Conservation (phyloP, 2,797 vertebrate genomes). For the Ceryle rudis region DNA sequence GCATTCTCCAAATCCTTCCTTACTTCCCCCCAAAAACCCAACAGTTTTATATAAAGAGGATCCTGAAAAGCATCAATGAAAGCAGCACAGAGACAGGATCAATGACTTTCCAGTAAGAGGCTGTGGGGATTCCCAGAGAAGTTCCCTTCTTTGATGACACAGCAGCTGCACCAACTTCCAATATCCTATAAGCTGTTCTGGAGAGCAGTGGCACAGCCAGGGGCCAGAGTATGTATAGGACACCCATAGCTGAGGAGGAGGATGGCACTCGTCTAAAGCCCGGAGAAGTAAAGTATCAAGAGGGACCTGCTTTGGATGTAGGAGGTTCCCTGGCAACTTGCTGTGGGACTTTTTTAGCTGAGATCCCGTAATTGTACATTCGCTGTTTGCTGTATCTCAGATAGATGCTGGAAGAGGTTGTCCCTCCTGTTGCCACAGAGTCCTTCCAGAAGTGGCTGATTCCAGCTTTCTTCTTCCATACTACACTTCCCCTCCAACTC, state of each 20-base stretch:
- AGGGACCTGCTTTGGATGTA: neutral
- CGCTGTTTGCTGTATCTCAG: neutral
- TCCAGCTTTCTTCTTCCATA: neutral
- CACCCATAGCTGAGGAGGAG: neutral
- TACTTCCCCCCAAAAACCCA: fast-evolving
- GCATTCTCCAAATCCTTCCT: neutral
- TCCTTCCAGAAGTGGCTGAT: neutral
- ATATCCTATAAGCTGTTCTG: neutral
- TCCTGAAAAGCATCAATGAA: neutral
- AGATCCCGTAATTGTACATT: neutral
- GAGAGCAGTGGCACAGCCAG: neutral
- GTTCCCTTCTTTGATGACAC: neutral
- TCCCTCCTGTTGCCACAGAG: neutral
- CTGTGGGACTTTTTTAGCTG: neutral
- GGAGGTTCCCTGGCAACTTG: neutral
- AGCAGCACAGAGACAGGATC: fast-evolving
- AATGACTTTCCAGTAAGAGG: neutral
- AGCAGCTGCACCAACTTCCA: neutral
- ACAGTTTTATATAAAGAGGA: neutral
- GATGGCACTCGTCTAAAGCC: neutral
- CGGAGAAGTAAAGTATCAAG: neutral
- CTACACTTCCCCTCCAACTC: neutral
- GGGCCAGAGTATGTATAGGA: neutral
- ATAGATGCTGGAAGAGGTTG: neutral
- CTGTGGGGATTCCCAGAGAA: neutral